Percentiles rank a stretch among this genome's conserved stretches.
These are phyloP conservation scores for Leuctra nigra DNA, from an alignment of 2,888 invertebrate species.

Conservation along the genomic window DNA sequence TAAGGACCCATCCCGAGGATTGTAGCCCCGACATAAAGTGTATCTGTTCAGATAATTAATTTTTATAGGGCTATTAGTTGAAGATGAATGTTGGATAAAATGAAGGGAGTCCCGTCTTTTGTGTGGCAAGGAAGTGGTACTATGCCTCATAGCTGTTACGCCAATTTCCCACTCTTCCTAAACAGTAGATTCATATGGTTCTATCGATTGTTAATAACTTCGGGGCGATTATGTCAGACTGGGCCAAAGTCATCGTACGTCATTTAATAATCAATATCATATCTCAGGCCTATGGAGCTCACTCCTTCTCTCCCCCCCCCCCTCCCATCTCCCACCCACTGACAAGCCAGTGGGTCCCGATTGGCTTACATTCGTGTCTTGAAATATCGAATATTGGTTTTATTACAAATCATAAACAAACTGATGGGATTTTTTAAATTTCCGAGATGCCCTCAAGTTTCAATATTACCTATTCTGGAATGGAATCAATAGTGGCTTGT, in stretches of 20 bases:
- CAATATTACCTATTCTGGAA: too few relatives aligned
- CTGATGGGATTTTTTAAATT: too few relatives aligned
- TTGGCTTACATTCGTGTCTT: too few relatives aligned
- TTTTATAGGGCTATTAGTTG: slow-evolving; percentile 17
- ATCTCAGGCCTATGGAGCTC: too few relatives aligned
- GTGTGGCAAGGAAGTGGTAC: background rate
- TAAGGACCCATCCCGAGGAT: slow-evolving; percentile 8
- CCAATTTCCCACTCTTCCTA: slow-evolving; percentile 4
- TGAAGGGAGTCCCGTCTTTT: background rate
- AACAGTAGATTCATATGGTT: background rate
- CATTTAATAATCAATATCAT: background rate
- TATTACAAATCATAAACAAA: too few relatives aligned
- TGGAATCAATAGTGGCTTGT: too few relatives aligned
- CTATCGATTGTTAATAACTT: slow-evolving; percentile 1
- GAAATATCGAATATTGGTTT: too few relatives aligned
- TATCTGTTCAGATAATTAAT: slow-evolving; percentile 17
- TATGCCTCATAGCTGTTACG: background rate
- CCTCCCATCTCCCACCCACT: too few relatives aligned
- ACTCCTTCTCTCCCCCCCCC: too few relatives aligned
- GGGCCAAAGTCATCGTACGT: background rate
- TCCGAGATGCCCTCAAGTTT: too few relatives aligned
- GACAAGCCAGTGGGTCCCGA: too few relatives aligned
- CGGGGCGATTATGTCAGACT: background rate
- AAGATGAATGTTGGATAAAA: slow-evolving; percentile 14
- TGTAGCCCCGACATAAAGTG: slow-evolving; percentile 10